Percentiles rank a stretch among this genome's conserved stretches.
phyloP scores from a whole-genome alignment of 2,888 invertebrate species.

The Campoletis raptor region DNA sequence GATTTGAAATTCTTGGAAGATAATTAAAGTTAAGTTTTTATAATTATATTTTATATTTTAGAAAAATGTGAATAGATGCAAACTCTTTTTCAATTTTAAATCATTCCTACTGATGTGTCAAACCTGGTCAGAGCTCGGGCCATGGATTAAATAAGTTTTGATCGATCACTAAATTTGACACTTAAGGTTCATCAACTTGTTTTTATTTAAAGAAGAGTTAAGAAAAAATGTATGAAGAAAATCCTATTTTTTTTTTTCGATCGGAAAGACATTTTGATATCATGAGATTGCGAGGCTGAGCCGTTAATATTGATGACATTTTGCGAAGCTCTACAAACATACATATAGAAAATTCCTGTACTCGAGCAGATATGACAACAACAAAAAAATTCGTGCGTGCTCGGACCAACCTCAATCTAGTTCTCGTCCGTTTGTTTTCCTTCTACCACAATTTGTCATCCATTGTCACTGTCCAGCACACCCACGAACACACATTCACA shows the following conservation, averaged over 20 bases:
- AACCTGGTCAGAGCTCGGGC: too few species aligned
- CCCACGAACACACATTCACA: constrained; percentile 26
- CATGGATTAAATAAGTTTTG: too few species aligned
- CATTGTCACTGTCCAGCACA: constrained; percentile 75
- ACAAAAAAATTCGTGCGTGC: constrained; percentile 44
- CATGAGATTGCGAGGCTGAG: constrained; percentile 75
- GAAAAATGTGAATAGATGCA: too few species aligned
- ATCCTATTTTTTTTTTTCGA: constrained; percentile 5
- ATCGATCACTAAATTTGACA: too few species aligned
- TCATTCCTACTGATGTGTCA: too few species aligned
- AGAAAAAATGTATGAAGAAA: not conserved
- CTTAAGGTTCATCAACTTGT: not conserved
- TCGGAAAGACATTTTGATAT: constrained; percentile 50
- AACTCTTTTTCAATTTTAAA: too few species aligned
- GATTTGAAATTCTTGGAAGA: too few species aligned
- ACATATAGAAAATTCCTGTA: constrained; percentile 15
- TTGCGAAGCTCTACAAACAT: constrained; percentile 45
- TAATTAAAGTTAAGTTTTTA: too few species aligned
- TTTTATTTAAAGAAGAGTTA: not conserved
- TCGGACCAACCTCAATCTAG: constrained; percentile 76
- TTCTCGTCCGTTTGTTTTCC: constrained; percentile 79
- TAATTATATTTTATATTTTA: too few species aligned
- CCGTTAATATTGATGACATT: constrained; percentile 78
- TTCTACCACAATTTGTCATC: constrained; percentile 82
- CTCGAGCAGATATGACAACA: constrained; percentile 39